Conservation (phyloP, 2,797 vertebrate species). For the Macrochelys suwanniensis region DNA sequence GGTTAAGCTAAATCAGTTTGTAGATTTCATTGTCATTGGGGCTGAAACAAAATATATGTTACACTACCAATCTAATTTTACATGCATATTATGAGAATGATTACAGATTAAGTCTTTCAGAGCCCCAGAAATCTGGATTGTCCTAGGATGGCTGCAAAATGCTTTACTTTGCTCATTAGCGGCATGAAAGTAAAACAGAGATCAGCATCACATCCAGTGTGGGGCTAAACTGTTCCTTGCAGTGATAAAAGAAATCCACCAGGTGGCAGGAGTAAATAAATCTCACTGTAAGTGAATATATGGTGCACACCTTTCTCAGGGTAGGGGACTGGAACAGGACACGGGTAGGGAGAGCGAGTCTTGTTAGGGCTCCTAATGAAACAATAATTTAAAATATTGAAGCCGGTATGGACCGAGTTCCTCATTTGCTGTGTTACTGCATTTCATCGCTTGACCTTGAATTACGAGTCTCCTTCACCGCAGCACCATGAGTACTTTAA, state of each 20-base stretch:
- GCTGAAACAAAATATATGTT: background rate
- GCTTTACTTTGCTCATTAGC: background rate
- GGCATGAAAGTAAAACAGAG: background rate
- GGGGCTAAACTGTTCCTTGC: background rate
- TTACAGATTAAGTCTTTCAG: background rate
- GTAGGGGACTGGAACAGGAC: background rate
- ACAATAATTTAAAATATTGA: background rate
- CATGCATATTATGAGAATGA: background rate
- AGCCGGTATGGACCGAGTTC: background rate
- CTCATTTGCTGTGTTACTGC: background rate
- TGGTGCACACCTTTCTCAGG: background rate
- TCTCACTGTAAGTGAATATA: background rate
- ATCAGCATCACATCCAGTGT: background rate
- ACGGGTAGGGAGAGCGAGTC: background rate
- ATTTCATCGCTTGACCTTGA: background rate
- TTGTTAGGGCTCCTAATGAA: background rate
- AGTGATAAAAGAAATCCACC: background rate
- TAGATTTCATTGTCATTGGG: conserved; percentile 44
- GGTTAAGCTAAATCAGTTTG: conserved; percentile 49
- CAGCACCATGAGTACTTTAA: background rate
- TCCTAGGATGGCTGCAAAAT: background rate
- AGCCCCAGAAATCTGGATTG: background rate
- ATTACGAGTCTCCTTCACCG: background rate
- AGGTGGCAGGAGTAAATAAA: conserved; percentile 26
- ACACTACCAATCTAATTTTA: conserved; percentile 23